A percentile compares a stretch with the other conserved stretches of the same genome.
Conservation (phyloP, 2,888 invertebrate species). For the Odontomyia ornata region DNA sequence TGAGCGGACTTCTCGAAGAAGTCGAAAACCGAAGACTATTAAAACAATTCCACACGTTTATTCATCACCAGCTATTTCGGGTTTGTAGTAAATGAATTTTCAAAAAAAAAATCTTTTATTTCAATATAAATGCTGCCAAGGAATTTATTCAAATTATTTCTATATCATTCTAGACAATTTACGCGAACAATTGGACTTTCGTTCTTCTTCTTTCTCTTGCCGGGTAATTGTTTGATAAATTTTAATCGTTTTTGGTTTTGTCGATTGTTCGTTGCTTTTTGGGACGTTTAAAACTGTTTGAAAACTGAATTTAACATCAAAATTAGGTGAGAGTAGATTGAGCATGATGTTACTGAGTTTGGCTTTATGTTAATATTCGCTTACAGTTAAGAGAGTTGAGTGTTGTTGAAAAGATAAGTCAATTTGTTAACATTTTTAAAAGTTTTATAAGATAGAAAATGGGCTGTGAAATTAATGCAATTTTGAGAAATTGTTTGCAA, state of each 20-base stretch:
- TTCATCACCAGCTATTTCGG: slow-evolving; percentile 61
- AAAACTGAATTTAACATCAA: too few species aligned
- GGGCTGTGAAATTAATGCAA: too few species aligned
- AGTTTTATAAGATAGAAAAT: too few species aligned
- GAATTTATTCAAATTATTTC: slow-evolving; percentile 37
- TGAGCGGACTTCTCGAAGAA: not conserved
- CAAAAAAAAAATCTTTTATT: slow-evolving; percentile 40
- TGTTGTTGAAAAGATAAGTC: too few species aligned
- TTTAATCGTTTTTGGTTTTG: not conserved
- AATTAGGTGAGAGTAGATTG: not conserved
- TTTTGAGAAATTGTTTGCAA: too few species aligned
- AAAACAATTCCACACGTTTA: slow-evolving; percentile 56
- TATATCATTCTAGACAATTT: slow-evolving; percentile 44
- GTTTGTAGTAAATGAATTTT: slow-evolving; percentile 55
- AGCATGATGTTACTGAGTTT: slow-evolving; percentile 1
- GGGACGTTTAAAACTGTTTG: too few species aligned
- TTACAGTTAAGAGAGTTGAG: too few species aligned
- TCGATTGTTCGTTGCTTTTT: not conserved
- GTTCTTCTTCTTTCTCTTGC: slow-evolving; percentile 61
- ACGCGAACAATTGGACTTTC: slow-evolving; percentile 57
- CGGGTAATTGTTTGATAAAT: slow-evolving; percentile 55
- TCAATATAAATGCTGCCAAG: slow-evolving; percentile 22
- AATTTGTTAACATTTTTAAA: too few species aligned
- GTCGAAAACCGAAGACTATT: not conserved
- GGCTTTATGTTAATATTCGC: too few species aligned